Percentiles rank a stretch among this genome's conserved stretches.
These are phyloP conservation scores for Peromyscus leucopus DNA, from an alignment of 2,113 vertebrate species.

Conservation along the genomic window DNA sequence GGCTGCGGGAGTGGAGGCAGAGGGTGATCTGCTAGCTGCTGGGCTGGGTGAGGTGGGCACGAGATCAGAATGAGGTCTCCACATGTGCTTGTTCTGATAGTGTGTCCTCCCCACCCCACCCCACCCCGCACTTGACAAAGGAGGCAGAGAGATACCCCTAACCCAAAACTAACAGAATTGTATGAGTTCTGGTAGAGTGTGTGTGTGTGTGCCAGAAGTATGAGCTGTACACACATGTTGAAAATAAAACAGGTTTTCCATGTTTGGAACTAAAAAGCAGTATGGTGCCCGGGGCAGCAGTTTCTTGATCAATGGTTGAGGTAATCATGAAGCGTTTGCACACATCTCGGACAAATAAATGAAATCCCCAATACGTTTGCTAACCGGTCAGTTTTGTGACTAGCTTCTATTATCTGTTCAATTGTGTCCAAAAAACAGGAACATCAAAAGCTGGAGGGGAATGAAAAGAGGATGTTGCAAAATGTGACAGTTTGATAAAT, in stretches of 20 bases:
- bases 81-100: background rate
- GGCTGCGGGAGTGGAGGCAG: accelerated
- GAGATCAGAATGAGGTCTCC: background rate
- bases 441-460: background rate
- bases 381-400: background rate
- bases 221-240: background rate
- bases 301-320: background rate
- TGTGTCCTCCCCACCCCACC: background rate
- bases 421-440: background rate
- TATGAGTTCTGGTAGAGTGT: background rate
- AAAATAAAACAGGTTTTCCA: background rate
- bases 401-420: background rate
- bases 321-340: background rate
- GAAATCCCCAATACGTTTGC: background rate
- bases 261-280: background rate
- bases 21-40: background rate
- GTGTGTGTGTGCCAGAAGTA: background rate
- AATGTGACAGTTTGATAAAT: background rate
- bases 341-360: background rate
- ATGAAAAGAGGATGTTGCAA: background rate
- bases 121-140: background rate
- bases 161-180: background rate
- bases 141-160: background rate
- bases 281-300: accelerated
- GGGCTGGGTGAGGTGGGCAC: background rate